Percentiles rank a stretch among this genome's conserved stretches.
Conservation (phyloP, 2,888 invertebrate genomes). For the Himalopsyche tibetana region DNA sequence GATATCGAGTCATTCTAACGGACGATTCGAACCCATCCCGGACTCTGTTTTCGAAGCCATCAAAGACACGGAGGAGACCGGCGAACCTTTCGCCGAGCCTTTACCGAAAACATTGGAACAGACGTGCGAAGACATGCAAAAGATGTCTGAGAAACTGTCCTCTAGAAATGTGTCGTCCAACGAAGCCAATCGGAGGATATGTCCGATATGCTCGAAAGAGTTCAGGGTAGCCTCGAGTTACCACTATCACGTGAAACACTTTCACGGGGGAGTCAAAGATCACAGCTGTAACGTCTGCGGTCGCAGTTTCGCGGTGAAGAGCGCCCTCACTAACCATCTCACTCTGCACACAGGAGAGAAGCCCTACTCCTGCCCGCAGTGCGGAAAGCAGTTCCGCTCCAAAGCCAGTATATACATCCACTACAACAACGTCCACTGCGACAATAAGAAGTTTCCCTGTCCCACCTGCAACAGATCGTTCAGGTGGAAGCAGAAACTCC, state of each 20-base stretch:
- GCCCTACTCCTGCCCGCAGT: constrained; percentile 72
- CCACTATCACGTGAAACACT: constrained; percentile 76
- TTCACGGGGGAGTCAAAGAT: constrained; percentile 73
- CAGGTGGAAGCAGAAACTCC: constrained; percentile 73
- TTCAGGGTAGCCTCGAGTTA: constrained; percentile 75
- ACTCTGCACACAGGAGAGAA: constrained; percentile 73
- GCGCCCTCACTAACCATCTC: constrained; percentile 73
- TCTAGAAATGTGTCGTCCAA: constrained; percentile 49
- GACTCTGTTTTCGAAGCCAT: constrained; percentile 71
- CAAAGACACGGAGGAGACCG: constrained; percentile 70
- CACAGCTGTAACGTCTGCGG: constrained; percentile 75
- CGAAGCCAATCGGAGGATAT: constrained; percentile 69
- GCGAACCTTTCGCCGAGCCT: constrained; percentile 10
- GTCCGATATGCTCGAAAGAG: constrained; percentile 74
- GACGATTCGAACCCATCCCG: constrained; percentile 69
- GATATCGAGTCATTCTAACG: constrained; percentile 68
- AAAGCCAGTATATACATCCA: constrained; percentile 76
- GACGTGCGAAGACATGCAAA: constrained; percentile 53
- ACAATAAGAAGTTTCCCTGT: constrained; percentile 70
- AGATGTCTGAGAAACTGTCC: constrained; percentile 57
- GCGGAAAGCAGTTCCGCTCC: constrained; percentile 75
- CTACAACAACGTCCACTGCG: constrained; percentile 71
- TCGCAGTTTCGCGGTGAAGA: constrained; percentile 73
- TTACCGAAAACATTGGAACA: constrained; percentile 55
- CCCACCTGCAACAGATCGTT: constrained; percentile 72